A percentile compares a stretch with the other conserved stretches of the same genome.
These are phyloP conservation scores for Xyrichtys novacula DNA, from an alignment of 2,797 vertebrate genomes.

Conservation along the genomic window DNA sequence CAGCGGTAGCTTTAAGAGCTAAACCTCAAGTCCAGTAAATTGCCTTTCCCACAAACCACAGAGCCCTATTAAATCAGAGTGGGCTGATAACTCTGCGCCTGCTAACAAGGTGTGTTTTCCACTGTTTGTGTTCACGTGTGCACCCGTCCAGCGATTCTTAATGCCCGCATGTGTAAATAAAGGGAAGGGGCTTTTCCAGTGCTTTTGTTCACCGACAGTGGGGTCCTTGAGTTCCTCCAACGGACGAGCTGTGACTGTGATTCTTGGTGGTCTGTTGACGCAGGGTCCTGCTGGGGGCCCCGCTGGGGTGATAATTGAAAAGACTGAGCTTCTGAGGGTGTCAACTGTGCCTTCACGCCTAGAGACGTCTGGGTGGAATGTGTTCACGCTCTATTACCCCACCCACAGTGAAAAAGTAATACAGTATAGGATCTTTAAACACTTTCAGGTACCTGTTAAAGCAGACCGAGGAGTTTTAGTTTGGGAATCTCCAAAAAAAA, in stretches of 20 bases:
- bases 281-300: conserved; percentile 56
- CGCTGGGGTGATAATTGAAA: conserved; percentile 74
- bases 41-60: conserved; percentile 47
- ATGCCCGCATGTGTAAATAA: conserved; percentile 55
- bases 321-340: conserved; percentile 50
- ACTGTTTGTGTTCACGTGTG: conserved; percentile 21
- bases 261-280: conserved; percentile 68
- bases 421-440: conserved; percentile 38
- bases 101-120: conserved; percentile 32
- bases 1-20: conserved; percentile 46
- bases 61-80: conserved; percentile 55
- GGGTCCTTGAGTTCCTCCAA: conserved; percentile 20
- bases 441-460: conserved; percentile 21
- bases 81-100: conserved; percentile 40
- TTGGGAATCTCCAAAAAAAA: neutral
- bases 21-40: conserved; percentile 52
- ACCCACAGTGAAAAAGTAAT: conserved; percentile 52
- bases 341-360: conserved; percentile 64
- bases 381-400: conserved; percentile 57
- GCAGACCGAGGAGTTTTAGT: neutral
- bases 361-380: conserved; percentile 58
- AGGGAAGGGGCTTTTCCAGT: conserved; percentile 7
- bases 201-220: conserved; percentile 47
- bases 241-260: conserved; percentile 6
- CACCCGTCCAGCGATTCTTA: conserved; percentile 16